Conservation (phyloP, 2,113 vertebrate species). For the Octodon degus region DNA sequence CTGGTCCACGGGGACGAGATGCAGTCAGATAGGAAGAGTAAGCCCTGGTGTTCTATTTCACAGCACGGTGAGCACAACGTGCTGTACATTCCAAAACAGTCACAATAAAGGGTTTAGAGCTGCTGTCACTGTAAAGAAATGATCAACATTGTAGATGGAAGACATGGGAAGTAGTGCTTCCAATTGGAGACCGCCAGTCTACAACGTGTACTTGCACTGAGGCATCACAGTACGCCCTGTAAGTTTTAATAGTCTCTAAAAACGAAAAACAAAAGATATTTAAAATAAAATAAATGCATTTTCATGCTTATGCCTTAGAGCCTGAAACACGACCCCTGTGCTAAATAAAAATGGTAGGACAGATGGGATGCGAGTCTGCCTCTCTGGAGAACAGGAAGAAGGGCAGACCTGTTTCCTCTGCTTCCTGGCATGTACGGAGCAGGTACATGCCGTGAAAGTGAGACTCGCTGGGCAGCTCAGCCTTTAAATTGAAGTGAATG, state of each 20-base stretch:
- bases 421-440: not conserved
- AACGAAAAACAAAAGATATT: not conserved
- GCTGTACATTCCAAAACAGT: not conserved
- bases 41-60: not conserved
- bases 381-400: not conserved
- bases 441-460: not conserved
- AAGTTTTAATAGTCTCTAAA: not conserved
- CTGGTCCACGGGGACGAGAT: not conserved
- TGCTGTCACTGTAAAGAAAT: not conserved
- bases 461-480: not conserved
- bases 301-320: not conserved
- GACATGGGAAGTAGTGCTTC: not conserved
- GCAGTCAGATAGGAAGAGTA: not conserved
- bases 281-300: not conserved
- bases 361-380: not conserved
- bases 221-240: not conserved
- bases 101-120: not conserved
- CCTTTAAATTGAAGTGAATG: conserved; percentile 14
- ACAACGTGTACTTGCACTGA: not conserved
- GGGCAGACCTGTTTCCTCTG: not conserved
- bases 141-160: not conserved
- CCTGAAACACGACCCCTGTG: not conserved
- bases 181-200: not conserved
- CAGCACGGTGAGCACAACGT: not conserved
- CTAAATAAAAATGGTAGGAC: not conserved